These are phyloP conservation scores for Podargus strigoides DNA, from an alignment of 2,797 vertebrate genomes.

Conservation along the genomic window DNA sequence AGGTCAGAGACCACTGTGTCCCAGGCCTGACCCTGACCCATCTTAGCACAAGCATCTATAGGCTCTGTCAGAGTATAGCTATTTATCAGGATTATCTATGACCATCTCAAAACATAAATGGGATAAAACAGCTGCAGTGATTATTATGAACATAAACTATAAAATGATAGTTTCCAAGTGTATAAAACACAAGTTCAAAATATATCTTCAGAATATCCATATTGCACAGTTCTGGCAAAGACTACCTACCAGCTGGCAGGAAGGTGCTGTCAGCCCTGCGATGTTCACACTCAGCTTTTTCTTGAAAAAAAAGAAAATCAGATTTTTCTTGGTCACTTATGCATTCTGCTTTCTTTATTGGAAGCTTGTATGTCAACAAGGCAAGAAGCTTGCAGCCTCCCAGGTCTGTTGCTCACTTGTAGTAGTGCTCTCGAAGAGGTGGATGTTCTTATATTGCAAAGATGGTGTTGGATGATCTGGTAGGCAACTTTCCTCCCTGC, in stretches of 20 bases:
- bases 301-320: background rate
- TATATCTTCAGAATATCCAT: background rate
- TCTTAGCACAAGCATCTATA: background rate
- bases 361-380: background rate
- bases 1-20: conserved; percentile 27
- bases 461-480: fast-evolving
- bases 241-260: background rate
- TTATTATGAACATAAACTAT: background rate
- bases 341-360: background rate
- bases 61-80: background rate
- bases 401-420: background rate
- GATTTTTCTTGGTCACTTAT: background rate
- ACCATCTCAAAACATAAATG: background rate
- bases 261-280: background rate
- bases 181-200: background rate
- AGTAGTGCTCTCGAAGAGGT: background rate
- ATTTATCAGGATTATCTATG: conserved; percentile 27
- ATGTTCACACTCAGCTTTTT: background rate
- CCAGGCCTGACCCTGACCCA: background rate
- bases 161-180: background rate
- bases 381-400: background rate
- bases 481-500: background rate
- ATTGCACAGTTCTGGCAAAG: background rate
- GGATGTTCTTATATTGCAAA: background rate
- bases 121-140: conserved; percentile 33